A percentile compares a stretch with the other conserved stretches of the same genome.
These are phyloP conservation scores for Excalfactoria chinensis DNA, from an alignment of 2,113 vertebrate genomes.

Conservation along the genomic window DNA sequence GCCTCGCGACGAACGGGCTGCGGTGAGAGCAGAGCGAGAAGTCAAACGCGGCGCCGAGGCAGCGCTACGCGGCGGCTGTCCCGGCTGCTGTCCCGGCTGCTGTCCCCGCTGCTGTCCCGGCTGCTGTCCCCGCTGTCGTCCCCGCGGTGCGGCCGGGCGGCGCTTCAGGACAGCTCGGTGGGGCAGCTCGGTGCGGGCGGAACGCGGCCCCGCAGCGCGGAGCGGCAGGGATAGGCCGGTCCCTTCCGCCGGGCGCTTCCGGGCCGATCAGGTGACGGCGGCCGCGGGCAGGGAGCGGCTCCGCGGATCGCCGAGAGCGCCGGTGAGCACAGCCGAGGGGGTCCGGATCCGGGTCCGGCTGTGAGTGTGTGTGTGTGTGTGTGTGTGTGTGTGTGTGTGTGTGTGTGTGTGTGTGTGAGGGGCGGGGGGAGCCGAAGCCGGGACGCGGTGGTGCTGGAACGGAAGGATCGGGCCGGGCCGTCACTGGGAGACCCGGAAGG, in stretches of 20 bases:
- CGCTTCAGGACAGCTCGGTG: too few species aligned
- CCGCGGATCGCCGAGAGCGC: background rate
- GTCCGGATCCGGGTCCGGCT: too few species aligned
- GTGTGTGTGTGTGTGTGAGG: too few species aligned
- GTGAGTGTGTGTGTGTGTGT: too few species aligned
- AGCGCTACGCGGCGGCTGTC: too few species aligned
- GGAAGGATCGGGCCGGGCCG: background rate
- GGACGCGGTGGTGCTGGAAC: background rate
- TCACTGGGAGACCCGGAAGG: background rate
- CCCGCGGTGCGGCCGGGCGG: too few species aligned
- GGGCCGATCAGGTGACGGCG: constrained; percentile 16
- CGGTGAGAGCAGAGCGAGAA: accelerated
- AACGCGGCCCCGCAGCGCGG: background rate
- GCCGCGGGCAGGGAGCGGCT: background rate
- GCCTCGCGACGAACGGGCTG: background rate
- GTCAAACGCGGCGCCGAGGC: accelerated
- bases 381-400: too few species aligned
- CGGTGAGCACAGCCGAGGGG: background rate
- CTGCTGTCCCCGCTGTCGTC: too few species aligned
- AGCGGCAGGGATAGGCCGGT: background rate
- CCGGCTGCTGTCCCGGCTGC: too few species aligned
- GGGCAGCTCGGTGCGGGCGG: background rate
- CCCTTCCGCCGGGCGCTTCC: background rate
- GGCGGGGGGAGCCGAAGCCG: background rate
- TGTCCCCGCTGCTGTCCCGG: too few species aligned